Evolutionary conservation across 92 coral and sea anemone species (phyloP).

Genomic region (Porites lobata): DNA sequence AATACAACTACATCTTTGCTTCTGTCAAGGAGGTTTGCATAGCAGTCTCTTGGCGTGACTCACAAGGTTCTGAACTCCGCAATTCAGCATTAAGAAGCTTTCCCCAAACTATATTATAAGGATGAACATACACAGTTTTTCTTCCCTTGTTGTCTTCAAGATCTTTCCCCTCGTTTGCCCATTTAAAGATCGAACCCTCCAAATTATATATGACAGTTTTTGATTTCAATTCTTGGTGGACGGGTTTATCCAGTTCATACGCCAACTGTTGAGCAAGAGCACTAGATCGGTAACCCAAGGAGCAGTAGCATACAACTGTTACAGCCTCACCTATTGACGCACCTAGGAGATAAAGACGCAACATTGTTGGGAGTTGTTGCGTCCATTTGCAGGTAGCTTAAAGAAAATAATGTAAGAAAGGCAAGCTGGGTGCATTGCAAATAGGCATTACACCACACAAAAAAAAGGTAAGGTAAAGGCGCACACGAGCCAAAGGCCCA

Average conservation of each 20-base stretch:
- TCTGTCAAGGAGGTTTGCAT: background rate
- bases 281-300: slow-evolving; percentile 94
- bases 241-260: slow-evolving; percentile 71
- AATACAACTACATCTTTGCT: background rate
- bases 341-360: slow-evolving; percentile 21
- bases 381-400: too few species aligned
- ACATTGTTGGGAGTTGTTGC: too few species aligned
- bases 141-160: slow-evolving; percentile 59
- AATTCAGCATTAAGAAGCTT: slow-evolving; percentile 76
- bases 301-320: slow-evolving; percentile 89
- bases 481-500: too few species aligned
- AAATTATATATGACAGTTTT: slow-evolving; percentile 80
- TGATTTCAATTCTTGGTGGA: slow-evolving; percentile 37
- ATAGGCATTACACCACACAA: too few species aligned
- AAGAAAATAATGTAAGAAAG: too few species aligned
- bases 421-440: too few species aligned
- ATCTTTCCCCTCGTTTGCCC: slow-evolving; percentile 94
- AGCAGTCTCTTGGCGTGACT: background rate
- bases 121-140: slow-evolving; percentile 79
- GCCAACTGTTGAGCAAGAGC: slow-evolving; percentile 72
- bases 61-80: slow-evolving; percentile 66
- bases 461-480: too few species aligned
- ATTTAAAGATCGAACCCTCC: slow-evolving; percentile 94
- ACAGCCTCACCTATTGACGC: slow-evolving; percentile 46
- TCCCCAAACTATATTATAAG: slow-evolving; percentile 89